These are phyloP conservation scores for Capricornis sumatraensis DNA, from an alignment of 2,113 vertebrate genomes.

Conservation along the genomic window DNA sequence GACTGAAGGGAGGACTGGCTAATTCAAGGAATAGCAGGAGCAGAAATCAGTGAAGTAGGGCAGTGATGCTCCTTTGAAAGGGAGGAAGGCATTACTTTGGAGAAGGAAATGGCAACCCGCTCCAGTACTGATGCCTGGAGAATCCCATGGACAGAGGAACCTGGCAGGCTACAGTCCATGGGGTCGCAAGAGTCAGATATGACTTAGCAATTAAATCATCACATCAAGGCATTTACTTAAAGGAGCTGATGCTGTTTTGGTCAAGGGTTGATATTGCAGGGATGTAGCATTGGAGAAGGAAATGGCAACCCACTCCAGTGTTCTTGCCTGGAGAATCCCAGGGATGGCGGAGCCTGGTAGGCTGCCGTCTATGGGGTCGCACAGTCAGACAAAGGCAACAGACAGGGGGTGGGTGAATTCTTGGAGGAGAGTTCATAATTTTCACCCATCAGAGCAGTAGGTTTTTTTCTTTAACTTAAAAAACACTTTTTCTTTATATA, in stretches of 20 bases:
- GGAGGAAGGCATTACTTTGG: background rate
- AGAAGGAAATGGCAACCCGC: background rate
- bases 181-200: background rate
- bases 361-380: too few species aligned
- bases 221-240: background rate
- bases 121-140: background rate
- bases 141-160: background rate
- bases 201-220: background rate
- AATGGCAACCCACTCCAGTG: too few species aligned
- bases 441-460: background rate
- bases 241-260: background rate
- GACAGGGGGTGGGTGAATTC: background rate
- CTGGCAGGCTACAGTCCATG: background rate
- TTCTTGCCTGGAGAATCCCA: too few species aligned
- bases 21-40: background rate
- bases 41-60: background rate
- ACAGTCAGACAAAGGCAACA: background rate
- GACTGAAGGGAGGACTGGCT: background rate
- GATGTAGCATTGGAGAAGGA: background rate
- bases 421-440: background rate
- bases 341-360: rapidly evolving
- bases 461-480: background rate
- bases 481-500: background rate
- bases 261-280: background rate
- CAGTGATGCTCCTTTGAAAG: background rate